phyloP scores from a whole-genome alignment of 2,797 vertebrate genomes.

The Acrossocheilus fasciatus region DNA sequence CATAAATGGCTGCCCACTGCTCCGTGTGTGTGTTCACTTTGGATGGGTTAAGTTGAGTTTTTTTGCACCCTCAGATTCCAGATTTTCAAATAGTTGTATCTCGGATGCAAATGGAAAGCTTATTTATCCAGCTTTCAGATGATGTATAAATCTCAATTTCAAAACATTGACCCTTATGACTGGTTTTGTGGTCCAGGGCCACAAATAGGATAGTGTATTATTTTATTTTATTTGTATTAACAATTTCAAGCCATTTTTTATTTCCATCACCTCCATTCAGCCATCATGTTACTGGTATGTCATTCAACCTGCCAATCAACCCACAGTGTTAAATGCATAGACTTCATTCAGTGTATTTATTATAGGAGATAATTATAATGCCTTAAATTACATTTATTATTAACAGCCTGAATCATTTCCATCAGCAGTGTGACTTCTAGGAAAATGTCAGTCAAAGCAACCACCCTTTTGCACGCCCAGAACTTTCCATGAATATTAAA shows the following conservation, averaged over 20 bases:
- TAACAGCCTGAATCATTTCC: conserved; percentile 27
- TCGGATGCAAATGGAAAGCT: too few relatives aligned
- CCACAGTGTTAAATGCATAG: background rate
- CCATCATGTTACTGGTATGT: background rate
- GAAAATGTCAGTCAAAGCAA: conserved; percentile 27
- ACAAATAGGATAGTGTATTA: background rate
- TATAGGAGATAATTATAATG: conserved; percentile 29
- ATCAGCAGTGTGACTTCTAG: conserved; percentile 40
- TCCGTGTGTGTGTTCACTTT: too few relatives aligned
- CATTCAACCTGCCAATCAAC: conserved; percentile 7
- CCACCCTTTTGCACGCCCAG: conserved; percentile 13
- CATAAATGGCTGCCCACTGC: too few relatives aligned
- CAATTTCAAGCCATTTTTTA: background rate
- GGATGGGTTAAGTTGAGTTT: too few relatives aligned
- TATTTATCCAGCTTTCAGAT: too few relatives aligned
- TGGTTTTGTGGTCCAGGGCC: background rate
- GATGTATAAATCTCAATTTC: too few relatives aligned
- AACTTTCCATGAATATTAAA: conserved; percentile 19
- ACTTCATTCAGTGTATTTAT: conserved; percentile 37
- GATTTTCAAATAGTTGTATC: too few relatives aligned
- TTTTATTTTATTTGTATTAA: background rate
- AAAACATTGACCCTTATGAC: too few relatives aligned
- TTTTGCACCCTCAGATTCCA: too few relatives aligned
- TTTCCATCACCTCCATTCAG: background rate
- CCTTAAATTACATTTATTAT: conserved; percentile 34